Evolutionary conservation across 2,888 invertebrate species (phyloP), one percentile per base, ranked within the genome.

Genomic region (Rutpela maculata): DNA sequence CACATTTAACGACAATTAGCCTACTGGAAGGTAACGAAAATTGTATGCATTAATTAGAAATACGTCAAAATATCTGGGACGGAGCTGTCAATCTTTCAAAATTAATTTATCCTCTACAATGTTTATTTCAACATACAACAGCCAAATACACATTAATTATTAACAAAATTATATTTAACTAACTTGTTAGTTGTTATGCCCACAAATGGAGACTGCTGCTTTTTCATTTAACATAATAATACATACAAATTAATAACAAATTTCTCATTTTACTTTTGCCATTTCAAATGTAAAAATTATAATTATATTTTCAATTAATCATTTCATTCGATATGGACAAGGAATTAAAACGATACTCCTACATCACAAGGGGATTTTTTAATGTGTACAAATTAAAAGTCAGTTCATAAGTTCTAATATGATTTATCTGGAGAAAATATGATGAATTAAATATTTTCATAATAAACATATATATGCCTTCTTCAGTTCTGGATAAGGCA

Each of bases 61-160:
- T 7, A 1, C 50, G 5, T 50, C 50, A 50, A 50, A 50, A 50
- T n/a, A 50, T 50, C 60, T 60, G 31, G 60, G 60, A 22, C 60
- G 22, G 22, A 60, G 31, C 26, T 60, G 60, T 60, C 60, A 60
- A 9, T 60, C 12, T 60, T n/a, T 60, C 15, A 60, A 60, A n/a
- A 50, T 60, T 60, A 31, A 60, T 60, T 31, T 60, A 60, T 60
- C 31, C 31, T 3, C 26, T 31, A 60, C 60, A 60, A 60, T 15
- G 11, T 26, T 22, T 22, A 31, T 60, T 60, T 15, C 60, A 60
- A 22, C 60, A 31, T n/a, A 7, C 22, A 59, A 4, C 22, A 12
- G 50, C 60, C 9, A 22, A 60, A 60, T 26, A 60, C 31, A n/a
- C 31, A 31, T 60, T 60, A 22, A 26, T 60, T 31, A 26, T 60